phyloP scores from a whole-genome alignment of 2,888 invertebrate genomes.

The Dryadula phaetusa region DNA sequence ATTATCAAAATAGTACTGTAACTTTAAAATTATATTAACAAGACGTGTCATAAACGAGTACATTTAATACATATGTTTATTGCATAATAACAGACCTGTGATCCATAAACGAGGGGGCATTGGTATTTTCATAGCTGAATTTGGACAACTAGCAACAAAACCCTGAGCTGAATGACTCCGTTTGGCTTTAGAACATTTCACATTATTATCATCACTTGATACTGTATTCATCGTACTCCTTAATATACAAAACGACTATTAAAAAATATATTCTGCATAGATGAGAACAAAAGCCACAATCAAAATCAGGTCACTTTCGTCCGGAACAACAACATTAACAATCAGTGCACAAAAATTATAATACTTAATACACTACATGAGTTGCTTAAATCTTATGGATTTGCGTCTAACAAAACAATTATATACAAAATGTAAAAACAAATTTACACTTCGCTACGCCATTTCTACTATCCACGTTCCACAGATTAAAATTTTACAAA shows the following conservation, averaged over 20 bases:
- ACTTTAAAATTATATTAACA: background rate
- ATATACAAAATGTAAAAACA: slow-evolving; percentile 78
- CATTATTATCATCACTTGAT: slow-evolving; percentile 52
- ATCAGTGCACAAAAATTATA: slow-evolving; percentile 53
- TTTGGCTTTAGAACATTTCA: slow-evolving; percentile 56
- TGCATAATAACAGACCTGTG: slow-evolving; percentile 67
- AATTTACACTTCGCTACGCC: slow-evolving; percentile 72
- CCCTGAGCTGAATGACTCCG: slow-evolving; percentile 79
- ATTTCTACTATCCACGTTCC: slow-evolving; percentile 49
- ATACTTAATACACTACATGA: slow-evolving; percentile 54
- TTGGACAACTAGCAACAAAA: slow-evolving; percentile 64
- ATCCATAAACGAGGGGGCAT: slow-evolving; percentile 80
- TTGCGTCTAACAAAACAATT: slow-evolving; percentile 76
- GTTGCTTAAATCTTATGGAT: slow-evolving; percentile 73
- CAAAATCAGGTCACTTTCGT: slow-evolving; percentile 58
- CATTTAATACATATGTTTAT: slow-evolving; percentile 46
- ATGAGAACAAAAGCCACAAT: slow-evolving; percentile 71
- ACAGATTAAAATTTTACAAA: slow-evolving; percentile 31
- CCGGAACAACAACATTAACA: slow-evolving; percentile 52
- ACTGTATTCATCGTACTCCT: slow-evolving; percentile 60
- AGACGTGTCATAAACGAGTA: slow-evolving; percentile 20
- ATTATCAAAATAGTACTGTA: too few species aligned
- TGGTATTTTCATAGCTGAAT: slow-evolving; percentile 78
- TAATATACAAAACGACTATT: slow-evolving; percentile 56
- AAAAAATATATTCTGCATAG: slow-evolving; percentile 63